These are phyloP conservation scores for Phylloscopus collybita DNA, from an alignment of 2,797 vertebrate species.

Conservation along the genomic window DNA sequence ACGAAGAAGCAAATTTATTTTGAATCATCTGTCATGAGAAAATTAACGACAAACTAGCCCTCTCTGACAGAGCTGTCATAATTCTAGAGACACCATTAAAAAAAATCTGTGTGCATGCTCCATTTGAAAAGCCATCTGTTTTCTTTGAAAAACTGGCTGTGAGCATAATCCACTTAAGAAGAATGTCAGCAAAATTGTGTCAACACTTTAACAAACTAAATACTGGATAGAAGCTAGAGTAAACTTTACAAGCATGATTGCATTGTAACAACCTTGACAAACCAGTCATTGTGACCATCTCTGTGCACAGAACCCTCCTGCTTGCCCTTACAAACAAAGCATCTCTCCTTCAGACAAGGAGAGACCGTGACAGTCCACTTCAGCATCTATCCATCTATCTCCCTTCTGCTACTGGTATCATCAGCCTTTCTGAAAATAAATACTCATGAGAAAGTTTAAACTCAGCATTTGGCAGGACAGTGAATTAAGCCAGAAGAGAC, in stretches of 20 bases:
- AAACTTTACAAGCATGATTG: constrained; percentile 33
- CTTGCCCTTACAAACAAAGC: constrained; percentile 32
- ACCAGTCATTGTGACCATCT: not conserved
- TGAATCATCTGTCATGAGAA: constrained; percentile 56
- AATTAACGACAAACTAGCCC: constrained; percentile 53
- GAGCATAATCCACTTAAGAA: constrained; percentile 67
- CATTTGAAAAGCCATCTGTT: constrained; percentile 73
- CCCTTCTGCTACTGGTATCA: not conserved
- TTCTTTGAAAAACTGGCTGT: constrained; percentile 63
- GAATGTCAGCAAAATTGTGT: constrained; percentile 71
- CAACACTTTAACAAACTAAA: constrained; percentile 67
- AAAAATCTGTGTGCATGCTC: constrained; percentile 41
- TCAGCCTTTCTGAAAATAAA: constrained; percentile 10
- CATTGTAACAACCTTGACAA: constrained; percentile 25
- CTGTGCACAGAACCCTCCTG: not conserved
- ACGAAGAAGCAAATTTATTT: constrained; percentile 51
- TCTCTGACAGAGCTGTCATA: constrained; percentile 56
- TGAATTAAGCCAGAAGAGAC: not conserved
- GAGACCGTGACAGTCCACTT: not conserved
- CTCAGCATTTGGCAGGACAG: not conserved
- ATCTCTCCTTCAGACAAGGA: not conserved
- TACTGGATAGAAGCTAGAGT: constrained; percentile 24
- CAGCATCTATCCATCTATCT: not conserved
- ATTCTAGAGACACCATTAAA: constrained; percentile 32
- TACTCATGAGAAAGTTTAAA: not conserved